Base-by-base conservation (phyloP, 2,797 vertebrate species). In the Petrocephalus schoutedeni region DNA sequence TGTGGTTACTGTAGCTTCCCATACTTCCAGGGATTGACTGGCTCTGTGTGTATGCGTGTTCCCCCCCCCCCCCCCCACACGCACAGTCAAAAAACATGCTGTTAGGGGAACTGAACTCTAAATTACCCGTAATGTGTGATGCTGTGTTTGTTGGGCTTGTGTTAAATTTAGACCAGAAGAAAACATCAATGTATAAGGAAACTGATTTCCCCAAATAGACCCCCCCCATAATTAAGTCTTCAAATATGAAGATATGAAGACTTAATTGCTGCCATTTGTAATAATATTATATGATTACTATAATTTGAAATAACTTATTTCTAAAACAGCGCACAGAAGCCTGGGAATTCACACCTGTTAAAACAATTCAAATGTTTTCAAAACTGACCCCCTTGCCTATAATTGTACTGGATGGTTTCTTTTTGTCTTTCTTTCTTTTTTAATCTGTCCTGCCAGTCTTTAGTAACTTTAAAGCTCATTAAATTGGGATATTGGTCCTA, bases 141-240 rank as follows among this genome's bases (percentile, higher is more conserved):
- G 32, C 9, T 67, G 67, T 77, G 71, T n/a, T 77, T 77, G 32
- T 77, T 45, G 71, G 36, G 36, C 36, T 77, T 45, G 14, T 77
- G 71, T 45, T 77, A 77, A 74, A n/a, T 74, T 74, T 7, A 77
- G 64, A 86, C 64, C 84, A 86, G 74, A 86, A 21, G 19, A 51
- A 64, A 23, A 64, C 64, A 23, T 80, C 51, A 88, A 67, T 71
- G 21, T 51, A 54, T 21, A 84, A 51, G n/a, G 1, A 49, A 21
- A 23, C 49, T 53, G 45, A 32, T 23, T 58, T 87, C 9, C 77
- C 2, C 19, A 77, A 56, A 74, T 4, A 36, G 28, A 56, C 28
- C 23, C 14, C 14, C 67, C 53, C 86, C 14, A 8, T 56, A 54
- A 45, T 45, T 45, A 45, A 45, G 41, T 45, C 41, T 45, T 45